These are phyloP conservation scores for Lasius platythorax DNA, from an alignment of 2,888 invertebrate genomes.

Conservation along the genomic window DNA sequence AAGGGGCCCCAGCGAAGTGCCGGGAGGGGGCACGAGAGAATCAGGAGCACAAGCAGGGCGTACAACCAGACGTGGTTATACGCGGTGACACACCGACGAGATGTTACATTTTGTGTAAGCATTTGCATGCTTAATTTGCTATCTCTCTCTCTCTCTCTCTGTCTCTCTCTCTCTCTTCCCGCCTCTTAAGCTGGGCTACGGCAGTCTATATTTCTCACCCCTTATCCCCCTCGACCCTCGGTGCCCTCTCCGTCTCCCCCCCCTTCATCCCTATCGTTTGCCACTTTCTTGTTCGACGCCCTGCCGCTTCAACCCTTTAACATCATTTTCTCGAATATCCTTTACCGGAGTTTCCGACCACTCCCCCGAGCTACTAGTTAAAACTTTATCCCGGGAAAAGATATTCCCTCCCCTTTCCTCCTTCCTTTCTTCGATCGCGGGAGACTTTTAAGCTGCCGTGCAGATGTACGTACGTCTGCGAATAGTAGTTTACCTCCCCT, in stretches of 20 bases:
- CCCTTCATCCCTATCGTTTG: not conserved
- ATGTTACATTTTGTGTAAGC: slow-evolving; percentile 72
- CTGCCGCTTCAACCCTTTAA: slow-evolving; percentile 64
- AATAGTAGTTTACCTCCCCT: not conserved
- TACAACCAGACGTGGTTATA: slow-evolving; percentile 36
- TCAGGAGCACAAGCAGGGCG: slow-evolving; percentile 50
- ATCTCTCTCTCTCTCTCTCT: slow-evolving; percentile 7
- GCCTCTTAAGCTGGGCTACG: slow-evolving; percentile 16
- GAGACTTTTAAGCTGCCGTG: not conserved
- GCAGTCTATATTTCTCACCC: slow-evolving; percentile 13
- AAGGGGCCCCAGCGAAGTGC: not conserved
- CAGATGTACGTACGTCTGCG: not conserved
- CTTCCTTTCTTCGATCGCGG: not conserved
- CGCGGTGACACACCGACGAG: slow-evolving; percentile 45
- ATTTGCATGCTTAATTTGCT: slow-evolving; percentile 77
- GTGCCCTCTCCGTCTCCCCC: not conserved
- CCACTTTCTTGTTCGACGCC: slow-evolving; percentile 31
- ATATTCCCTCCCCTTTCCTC: slow-evolving; percentile 54
- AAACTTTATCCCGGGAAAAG: slow-evolving; percentile 71
- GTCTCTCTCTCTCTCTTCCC: not conserved
- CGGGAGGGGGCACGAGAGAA: slow-evolving; percentile 24
- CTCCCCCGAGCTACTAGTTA: slow-evolving; percentile 66
- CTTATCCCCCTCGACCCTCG: not conserved
- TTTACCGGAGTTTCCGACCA: slow-evolving; percentile 45
- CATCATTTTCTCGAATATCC: slow-evolving; percentile 66